Base-by-base conservation (phyloP, 2,113 vertebrate species). In the Accipiter virgatus region DNA sequence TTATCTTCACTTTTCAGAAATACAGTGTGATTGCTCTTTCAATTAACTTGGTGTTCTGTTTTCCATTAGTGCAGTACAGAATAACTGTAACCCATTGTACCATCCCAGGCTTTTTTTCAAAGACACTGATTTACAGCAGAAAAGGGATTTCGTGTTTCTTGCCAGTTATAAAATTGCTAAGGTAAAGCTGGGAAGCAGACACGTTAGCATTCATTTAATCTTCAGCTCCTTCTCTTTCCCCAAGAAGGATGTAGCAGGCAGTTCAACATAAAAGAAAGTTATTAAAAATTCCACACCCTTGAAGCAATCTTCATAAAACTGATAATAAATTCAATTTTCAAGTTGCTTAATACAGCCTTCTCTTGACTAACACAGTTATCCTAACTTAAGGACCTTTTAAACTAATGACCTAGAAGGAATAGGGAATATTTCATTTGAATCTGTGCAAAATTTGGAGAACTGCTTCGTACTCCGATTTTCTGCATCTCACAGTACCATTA, bases 341-440 rank as follows among this genome's bases (percentile, higher is more conserved):
- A 95, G 83, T 96, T 96, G 78, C 63, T 93, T 96, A 92, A 94
- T 92, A 92, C 71, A 62, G 42, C 38, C 81, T 96, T 92, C 92
- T 93, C 75, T 88, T 82, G 56, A 90, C 94, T 97, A 95, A 94
- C 81, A 94, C 80, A 91, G 95, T 97, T 97, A 95, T 97, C 93
- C 86, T 95, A 97, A 94, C 81, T 95, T 97, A 96, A 97, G 80
- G 96, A 92, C 83, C 95, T 97, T 97, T 97, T 95, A 97, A 97
- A 97, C 93, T 96, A 96, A 97, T 96, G 79, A 90, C 90, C 94
- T 91, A 75, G 79, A 97, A 97, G 92, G 42, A 96, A 90, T 47
- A 81, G 63, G 58, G 55, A 82, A 84, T 96, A 92, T 95, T 97
- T 95, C 88, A 91, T 81, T 71, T 88, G 59, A 90, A 93, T 92